Evolutionary conservation across 64 coral and sea anemone genomes (phyloP).

Genomic region (Porites lutea): DNA sequence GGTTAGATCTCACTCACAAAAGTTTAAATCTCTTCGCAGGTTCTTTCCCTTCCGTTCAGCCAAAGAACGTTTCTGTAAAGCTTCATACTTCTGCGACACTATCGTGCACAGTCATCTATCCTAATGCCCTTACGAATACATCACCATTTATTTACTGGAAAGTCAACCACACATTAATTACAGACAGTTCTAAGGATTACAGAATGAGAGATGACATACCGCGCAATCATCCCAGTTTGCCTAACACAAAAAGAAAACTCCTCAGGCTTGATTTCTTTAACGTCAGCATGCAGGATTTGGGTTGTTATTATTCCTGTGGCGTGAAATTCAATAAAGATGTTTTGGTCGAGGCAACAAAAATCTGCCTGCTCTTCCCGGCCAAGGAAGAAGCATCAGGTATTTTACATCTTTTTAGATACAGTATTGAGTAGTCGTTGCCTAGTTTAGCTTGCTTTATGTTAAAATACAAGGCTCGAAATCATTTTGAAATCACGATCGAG

Average conservation of each 20-base stretch:
- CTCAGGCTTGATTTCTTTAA: neutral
- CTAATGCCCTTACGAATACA: neutral
- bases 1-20: neutral
- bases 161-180: neutral
- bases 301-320: constrained; percentile 20
- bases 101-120: neutral
- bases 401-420: neutral
- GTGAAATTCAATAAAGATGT: neutral
- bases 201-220: neutral
- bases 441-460: too few relatives aligned
- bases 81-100: neutral
- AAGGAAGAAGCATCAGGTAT: neutral
- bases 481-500: too few relatives aligned
- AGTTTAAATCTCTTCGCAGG: neutral
- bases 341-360: too few relatives aligned
- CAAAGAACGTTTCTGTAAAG: neutral
- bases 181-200: neutral
- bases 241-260: too few relatives aligned
- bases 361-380: neutral
- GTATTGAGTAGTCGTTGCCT: too few relatives aligned
- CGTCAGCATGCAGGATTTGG: constrained; percentile 2
- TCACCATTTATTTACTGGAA: neutral
- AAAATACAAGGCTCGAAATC: too few relatives aligned
- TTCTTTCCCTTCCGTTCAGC: too few relatives aligned
- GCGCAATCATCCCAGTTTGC: neutral